Evolutionary conservation across 2,888 invertebrate genomes (phyloP).

Genomic region (Oscheius sp.): DNA sequence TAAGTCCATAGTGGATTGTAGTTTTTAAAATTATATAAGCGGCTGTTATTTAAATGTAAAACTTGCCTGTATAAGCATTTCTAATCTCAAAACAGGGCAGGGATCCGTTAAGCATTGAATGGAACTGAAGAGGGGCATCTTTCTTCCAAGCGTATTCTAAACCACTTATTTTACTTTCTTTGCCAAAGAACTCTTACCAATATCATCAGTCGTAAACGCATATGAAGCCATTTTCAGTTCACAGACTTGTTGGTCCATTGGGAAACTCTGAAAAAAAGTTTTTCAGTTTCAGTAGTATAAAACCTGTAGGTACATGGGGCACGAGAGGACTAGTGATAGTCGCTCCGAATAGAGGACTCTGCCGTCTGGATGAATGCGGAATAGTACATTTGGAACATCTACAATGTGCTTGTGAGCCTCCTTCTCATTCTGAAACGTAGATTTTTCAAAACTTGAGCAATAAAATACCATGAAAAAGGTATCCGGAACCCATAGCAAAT

Average conservation of each 20-base stretch:
- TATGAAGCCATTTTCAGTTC: constrained; percentile 29
- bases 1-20: too few relatives aligned
- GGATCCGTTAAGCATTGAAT: constrained; percentile 14
- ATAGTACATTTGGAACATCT: constrained; percentile 32
- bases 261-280: constrained; percentile 8
- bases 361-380: constrained; percentile 25
- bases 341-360: constrained; percentile 32
- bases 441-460: background rate
- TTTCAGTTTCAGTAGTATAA: background rate
- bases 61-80: background rate
- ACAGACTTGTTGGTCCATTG: constrained; percentile 31
- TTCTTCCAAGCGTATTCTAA: constrained; percentile 28
- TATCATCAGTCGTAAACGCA: constrained; percentile 32
- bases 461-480: constrained; percentile 31
- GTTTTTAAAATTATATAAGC: too few relatives aligned
- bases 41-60: too few relatives aligned
- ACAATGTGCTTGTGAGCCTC: constrained; percentile 23
- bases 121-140: constrained; percentile 20
- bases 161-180: background rate
- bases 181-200: constrained; percentile 1
- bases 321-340: constrained; percentile 22
- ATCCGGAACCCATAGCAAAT: constrained; percentile 30
- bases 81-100: constrained; percentile 27
- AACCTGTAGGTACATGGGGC: constrained; percentile 31
- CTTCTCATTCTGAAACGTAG: constrained; percentile 31